A percentile compares a stretch with the other conserved stretches of the same genome.
phyloP scores from a whole-genome alignment of 2,888 invertebrate genomes.

The Ophion costatus region DNA sequence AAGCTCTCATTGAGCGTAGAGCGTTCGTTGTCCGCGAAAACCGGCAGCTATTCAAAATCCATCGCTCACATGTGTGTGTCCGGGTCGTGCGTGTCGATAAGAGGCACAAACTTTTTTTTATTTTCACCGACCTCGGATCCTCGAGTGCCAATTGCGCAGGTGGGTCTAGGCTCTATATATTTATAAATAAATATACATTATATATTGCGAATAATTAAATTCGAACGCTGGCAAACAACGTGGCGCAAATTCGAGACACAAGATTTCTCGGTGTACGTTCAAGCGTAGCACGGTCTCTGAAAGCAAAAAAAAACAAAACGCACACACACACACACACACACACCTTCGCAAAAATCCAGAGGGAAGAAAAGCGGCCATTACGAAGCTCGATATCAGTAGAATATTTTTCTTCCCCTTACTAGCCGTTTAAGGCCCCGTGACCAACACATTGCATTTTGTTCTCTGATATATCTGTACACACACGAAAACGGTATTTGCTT shows the following conservation, averaged over 20 bases:
- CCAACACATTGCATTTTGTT: slow-evolving; percentile 25
- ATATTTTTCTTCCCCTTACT: slow-evolving; percentile 9
- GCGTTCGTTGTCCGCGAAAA: not conserved
- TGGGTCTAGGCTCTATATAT: slow-evolving; percentile 74
- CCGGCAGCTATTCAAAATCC: slow-evolving; percentile 37
- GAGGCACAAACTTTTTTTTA: not conserved
- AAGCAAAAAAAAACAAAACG: slow-evolving; percentile 48
- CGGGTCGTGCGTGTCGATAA: slow-evolving; percentile 46
- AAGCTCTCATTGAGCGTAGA: not conserved
- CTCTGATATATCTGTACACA: slow-evolving; percentile 22
- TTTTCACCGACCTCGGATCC: slow-evolving; percentile 44
- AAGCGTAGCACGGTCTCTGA: slow-evolving; percentile 83
- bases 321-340: not conserved
- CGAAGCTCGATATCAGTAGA: slow-evolving; percentile 65
- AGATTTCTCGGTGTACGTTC: slow-evolving; percentile 77
- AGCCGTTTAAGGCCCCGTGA: not conserved
- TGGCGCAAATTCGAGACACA: slow-evolving; percentile 77
- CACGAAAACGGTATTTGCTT: not conserved
- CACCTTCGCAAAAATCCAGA: not conserved
- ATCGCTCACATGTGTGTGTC: slow-evolving; percentile 17
- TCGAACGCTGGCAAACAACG: slow-evolving; percentile 79
- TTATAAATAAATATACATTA: slow-evolving; percentile 36
- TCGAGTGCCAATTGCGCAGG: slow-evolving; percentile 81
- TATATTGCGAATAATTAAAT: slow-evolving; percentile 51
- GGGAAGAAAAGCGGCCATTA: not conserved